Evolutionary conservation across 2,113 vertebrate genomes (phyloP), one percentile per base, ranked within the genome.

Genomic region (Aldabrachelys gigantea): DNA sequence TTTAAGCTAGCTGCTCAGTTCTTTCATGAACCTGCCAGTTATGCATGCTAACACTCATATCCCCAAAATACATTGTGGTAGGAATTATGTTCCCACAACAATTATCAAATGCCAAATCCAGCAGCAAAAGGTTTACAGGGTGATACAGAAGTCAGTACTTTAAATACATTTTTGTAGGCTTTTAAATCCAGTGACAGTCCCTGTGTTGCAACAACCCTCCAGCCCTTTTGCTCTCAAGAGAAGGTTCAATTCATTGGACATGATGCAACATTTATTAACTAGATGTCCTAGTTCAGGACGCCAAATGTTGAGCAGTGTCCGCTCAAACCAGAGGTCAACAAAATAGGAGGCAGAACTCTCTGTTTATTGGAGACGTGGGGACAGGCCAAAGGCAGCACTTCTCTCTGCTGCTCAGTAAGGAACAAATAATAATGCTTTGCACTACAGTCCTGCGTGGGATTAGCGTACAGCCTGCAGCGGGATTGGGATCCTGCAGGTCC

Each of bases 251-350:
- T 54, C 19, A 54, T 8, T 21, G 53, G 76, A 59, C 82, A 81
- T 94, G 93, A 95, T 62, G 84, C 96, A 97, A 96, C 96, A 97
- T 95, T 97, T 87, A 94, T 52, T 90, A 93, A 96, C 83, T 6
- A 80, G 24, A 75, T 76, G 85, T 56, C 84, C 84, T 49, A 10
- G 17, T 75, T 62, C 53, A 86, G 94, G 81, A 47, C 62, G 91
- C 27, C 89, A 92, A 95, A 89, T 84, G 72, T 86, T 19, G 96
- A 96, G 88, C 97, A 97, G 95, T 96, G 97, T 97, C 96, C 97
- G 95, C 38, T 0, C 5, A 2, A 92, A 65, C 50, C 59, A 94
- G 47, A 50, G 87, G 89, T 95, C 92, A 96, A 84, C 1, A 0
- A 94, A 89, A 92, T 72, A 89, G 92, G 85, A 93, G 97, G 92